Base-by-base conservation (phyloP, 2,888 invertebrate genomes). In the Cephus sareptanus region DNA sequence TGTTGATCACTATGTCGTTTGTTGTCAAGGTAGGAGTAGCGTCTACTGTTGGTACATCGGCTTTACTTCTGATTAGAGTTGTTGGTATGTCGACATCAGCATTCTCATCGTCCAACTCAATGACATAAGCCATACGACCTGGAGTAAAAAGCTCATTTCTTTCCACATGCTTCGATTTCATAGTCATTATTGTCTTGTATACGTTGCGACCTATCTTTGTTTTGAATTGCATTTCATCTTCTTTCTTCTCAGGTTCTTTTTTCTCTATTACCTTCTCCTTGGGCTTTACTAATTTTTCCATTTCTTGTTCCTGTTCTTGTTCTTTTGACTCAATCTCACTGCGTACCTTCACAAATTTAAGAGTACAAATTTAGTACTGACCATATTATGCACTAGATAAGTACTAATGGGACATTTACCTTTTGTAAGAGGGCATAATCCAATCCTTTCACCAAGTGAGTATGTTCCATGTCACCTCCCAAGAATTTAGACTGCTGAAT, bases 401-500 rank as follows among this genome's bases (percentile, higher is more conserved):
- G 23, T 23, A 56, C 1, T 56, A 23, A 56, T 23, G 23, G 6
- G 56, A 56, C 9, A 56, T 6, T 81, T 84, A 97, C 98, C 93
- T 99, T 97, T 88, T 98, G 98, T 79, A 98, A 92, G 76, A 98
- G 92, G 0, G 98, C 98, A 91, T 97, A 98, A 94, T 98, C 98
- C 90, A 97, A 92, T 86, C 98, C 99, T 93, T 99, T 99, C 86
- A 99, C 99, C 94, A 99, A 98, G 93, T 99, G 99, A 90, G 99
- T 99, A 88, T 99, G 99, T 89, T 99, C 99, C 97, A 99, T 99
- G 92, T 99, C 99, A 94, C 99, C 99, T 91, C 99, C 99, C 93
- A 99, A 97, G 92, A 98, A 99, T 92, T 99, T 99, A 0, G 99
- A 99, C 92, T 99, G 99, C 90, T 96, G 96, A 90, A 99, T 99